Evolutionary conservation across 1,140 invertebrate genomes (phyloP).

Genomic region (Belonocnema kinseyi): DNA sequence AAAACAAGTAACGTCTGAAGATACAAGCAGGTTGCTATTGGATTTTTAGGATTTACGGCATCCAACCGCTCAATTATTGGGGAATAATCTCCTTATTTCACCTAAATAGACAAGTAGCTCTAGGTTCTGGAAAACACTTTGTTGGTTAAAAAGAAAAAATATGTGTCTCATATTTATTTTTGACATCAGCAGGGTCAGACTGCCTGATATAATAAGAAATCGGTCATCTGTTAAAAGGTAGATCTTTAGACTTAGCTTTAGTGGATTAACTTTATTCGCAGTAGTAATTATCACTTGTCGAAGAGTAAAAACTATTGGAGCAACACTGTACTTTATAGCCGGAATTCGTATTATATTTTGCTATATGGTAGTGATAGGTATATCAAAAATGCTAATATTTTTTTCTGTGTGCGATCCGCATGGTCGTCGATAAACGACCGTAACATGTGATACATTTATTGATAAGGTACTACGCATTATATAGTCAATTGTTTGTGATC

Average conservation of each 20-base stretch:
- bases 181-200: too few relatives aligned
- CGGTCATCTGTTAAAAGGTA: constrained; percentile 3
- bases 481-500: constrained; percentile 45
- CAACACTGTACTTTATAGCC: constrained; percentile 16
- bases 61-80: too few relatives aligned
- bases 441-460: constrained; percentile 4
- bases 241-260: neutral
- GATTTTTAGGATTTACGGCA: too few relatives aligned
- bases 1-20: too few relatives aligned
- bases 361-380: constrained; percentile 5
- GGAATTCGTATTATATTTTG: constrained; percentile 32
- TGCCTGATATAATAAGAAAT: too few relatives aligned
- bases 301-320: neutral
- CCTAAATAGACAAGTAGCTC: too few relatives aligned
- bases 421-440: neutral
- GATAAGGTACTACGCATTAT: constrained; percentile 31
- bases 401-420: constrained; percentile 28
- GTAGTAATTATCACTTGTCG: constrained; percentile 5
- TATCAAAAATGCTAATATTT: constrained; percentile 28
- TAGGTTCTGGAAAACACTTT: too few relatives aligned
- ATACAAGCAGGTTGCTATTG: too few relatives aligned
- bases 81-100: too few relatives aligned
- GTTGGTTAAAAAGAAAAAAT: too few relatives aligned
- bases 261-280: neutral
- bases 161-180: too few relatives aligned